phyloP scores from a whole-genome alignment of 2,113 vertebrate genomes.

The Saguinus imperator region DNA sequence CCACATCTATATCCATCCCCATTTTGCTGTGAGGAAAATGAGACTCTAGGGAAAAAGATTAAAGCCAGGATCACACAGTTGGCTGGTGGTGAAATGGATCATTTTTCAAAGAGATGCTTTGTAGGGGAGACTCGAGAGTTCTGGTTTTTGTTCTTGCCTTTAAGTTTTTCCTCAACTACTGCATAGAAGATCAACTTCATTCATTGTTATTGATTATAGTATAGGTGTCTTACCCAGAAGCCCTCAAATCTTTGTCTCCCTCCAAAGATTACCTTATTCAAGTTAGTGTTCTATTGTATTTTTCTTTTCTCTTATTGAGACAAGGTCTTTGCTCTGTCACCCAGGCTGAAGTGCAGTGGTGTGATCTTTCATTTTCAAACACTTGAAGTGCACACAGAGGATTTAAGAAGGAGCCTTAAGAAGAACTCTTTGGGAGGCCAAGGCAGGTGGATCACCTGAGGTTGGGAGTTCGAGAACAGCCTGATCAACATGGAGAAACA shows the following conservation, averaged over 20 bases:
- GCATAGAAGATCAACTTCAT: neutral
- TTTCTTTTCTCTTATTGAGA: neutral
- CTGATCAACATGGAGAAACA: no score
- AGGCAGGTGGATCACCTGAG: no score
- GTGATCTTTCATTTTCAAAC: neutral
- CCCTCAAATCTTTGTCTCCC: neutral
- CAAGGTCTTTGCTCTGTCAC: no score
- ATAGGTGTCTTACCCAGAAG: neutral
- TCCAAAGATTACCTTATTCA: neutral
- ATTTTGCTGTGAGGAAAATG: neutral
- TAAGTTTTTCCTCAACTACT: neutral
- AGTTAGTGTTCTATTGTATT: accelerated
- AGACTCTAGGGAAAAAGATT: neutral
- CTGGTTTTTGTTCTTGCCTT: neutral
- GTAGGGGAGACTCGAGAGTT: neutral
- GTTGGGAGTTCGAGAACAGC: no score
- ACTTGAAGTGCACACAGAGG: neutral
- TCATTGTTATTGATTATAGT: neutral
- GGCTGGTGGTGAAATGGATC: neutral
- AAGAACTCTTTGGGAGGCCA: neutral
- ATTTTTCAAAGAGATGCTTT: neutral
- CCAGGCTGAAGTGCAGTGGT: no score
- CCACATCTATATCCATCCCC: neutral
- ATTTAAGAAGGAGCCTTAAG: neutral
- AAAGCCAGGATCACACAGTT: neutral